Evolutionary conservation across 2,888 invertebrate genomes (phyloP).

Genomic region (Cheilosia grossa): DNA sequence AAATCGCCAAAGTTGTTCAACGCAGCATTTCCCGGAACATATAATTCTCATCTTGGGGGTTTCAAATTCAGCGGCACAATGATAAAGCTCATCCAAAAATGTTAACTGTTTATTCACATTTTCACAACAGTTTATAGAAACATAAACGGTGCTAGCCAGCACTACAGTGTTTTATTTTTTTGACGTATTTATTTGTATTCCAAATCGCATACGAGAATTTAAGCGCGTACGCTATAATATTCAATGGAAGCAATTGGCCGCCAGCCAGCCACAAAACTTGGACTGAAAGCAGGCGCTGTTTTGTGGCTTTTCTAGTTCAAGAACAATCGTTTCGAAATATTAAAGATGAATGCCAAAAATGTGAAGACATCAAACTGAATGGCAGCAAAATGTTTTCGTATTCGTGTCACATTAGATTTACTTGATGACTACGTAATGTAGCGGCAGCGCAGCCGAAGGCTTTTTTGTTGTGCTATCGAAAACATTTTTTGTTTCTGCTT

Average conservation of each 20-base stretch:
- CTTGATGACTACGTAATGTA: slow-evolving; percentile 30
- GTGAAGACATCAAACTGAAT: slow-evolving; percentile 59
- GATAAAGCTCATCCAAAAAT: slow-evolving; percentile 3
- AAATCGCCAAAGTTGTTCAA: slow-evolving; percentile 18
- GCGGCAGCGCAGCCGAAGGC: slow-evolving; percentile 3
- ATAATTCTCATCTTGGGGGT: not conserved
- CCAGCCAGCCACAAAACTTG: slow-evolving; percentile 43
- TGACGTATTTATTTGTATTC: slow-evolving; percentile 42
- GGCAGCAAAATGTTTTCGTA: slow-evolving; percentile 54
- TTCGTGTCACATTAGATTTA: slow-evolving; percentile 55
- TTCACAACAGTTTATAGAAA: slow-evolving; percentile 49
- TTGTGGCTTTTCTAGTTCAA: slow-evolving; percentile 56
- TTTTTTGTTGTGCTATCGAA: not conserved
- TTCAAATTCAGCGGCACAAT: not conserved
- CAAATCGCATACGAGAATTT: slow-evolving; percentile 28
- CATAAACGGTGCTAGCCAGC: slow-evolving; percentile 43
- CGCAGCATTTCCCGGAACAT: slow-evolving; percentile 5
- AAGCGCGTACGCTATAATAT: slow-evolving; percentile 43
- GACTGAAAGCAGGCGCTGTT: slow-evolving; percentile 24
- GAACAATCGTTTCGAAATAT: slow-evolving; percentile 62
- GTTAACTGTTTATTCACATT: slow-evolving; percentile 61
- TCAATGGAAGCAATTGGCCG: slow-evolving; percentile 45
- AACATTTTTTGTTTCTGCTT: slow-evolving; percentile 9
- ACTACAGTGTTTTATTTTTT: not conserved
- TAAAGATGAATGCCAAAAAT: slow-evolving; percentile 59